phyloP scores from a whole-genome alignment of 2,888 invertebrate species.

The Petrophora chlorosata region DNA sequence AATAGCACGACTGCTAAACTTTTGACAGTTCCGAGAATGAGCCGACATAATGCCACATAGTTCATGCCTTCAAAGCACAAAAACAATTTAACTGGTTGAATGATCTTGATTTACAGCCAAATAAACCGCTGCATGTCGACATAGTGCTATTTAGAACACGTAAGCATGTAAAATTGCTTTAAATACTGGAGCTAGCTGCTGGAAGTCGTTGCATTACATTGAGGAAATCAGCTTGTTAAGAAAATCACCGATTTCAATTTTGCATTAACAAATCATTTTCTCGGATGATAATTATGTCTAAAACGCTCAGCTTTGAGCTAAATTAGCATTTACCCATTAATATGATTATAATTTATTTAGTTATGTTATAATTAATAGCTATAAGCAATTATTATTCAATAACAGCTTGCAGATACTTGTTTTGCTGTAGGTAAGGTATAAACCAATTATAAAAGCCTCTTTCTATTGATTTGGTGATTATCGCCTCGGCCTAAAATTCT shows the following conservation, averaged over 20 bases:
- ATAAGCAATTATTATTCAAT: too few relatives aligned
- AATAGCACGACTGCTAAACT: too few relatives aligned
- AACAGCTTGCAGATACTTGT: too few relatives aligned
- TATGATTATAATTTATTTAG: not conserved
- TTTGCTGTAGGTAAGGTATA: too few relatives aligned
- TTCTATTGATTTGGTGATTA: too few relatives aligned
- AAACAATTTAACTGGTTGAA: not conserved
- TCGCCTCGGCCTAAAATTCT: too few relatives aligned
- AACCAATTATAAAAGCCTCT: too few relatives aligned
- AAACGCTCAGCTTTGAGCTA: not conserved
- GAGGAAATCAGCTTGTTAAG: not conserved
- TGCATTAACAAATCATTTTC: not conserved
- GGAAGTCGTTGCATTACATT: slow-evolving; percentile 2
- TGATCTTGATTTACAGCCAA: slow-evolving; percentile 2
- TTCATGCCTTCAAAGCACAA: not conserved
- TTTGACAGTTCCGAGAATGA: not conserved
- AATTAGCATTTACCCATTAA: not conserved
- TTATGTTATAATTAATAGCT: too few relatives aligned
- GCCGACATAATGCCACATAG: slow-evolving; percentile 1
- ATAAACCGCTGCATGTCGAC: slow-evolving; percentile 4
- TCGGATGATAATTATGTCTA: not conserved
- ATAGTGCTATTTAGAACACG: not conserved
- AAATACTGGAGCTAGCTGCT: not conserved
- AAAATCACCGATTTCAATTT: slow-evolving; percentile 3
- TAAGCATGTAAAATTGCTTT: not conserved